These are phyloP conservation scores for Euwallacea similis DNA, from an alignment of 1,140 invertebrate genomes.

Conservation along the genomic window DNA sequence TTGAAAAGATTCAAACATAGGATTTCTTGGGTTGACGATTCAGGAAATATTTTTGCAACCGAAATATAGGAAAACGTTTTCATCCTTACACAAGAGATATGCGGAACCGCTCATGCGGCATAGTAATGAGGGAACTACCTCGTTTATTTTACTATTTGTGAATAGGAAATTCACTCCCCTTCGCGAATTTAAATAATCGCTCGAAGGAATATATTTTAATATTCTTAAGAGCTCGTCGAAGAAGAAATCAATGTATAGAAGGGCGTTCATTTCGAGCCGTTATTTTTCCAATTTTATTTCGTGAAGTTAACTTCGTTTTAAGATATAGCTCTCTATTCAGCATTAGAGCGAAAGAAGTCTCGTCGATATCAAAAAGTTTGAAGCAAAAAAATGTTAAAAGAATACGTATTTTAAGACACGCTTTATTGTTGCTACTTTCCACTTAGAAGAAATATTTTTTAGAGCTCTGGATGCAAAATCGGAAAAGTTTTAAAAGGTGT, in stretches of 20 bases:
- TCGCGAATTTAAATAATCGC: constrained; percentile 26
- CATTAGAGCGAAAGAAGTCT: not conserved
- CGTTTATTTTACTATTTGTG: constrained; percentile 31
- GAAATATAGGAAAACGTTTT: constrained; percentile 32
- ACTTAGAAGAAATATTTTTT: constrained; percentile 15
- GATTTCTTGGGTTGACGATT: constrained; percentile 29
- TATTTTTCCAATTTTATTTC: not conserved
- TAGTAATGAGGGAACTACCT: constrained; percentile 30
- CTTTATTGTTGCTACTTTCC: constrained; percentile 23
- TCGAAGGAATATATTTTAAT: constrained; percentile 21
- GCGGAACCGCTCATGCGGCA: constrained; percentile 19
- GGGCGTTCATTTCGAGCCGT: not conserved
- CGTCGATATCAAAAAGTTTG: not conserved
- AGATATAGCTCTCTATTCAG: too few relatives aligned
- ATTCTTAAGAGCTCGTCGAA: constrained; percentile 6
- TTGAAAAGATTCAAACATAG: constrained; percentile 7
- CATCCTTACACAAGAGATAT: constrained; percentile 22
- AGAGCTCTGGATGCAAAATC: constrained; percentile 5
- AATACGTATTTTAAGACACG: constrained; percentile 14
- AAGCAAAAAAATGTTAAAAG: constrained; percentile 2
- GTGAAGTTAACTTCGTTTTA: not conserved
- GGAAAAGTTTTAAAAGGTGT: constrained; percentile 27
- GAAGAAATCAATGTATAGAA: constrained; percentile 9
- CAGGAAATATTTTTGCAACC: constrained; percentile 29
- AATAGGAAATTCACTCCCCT: constrained; percentile 29